Conservation (phyloP, 2,888 invertebrate genomes). For the Junonia oenone region DNA sequence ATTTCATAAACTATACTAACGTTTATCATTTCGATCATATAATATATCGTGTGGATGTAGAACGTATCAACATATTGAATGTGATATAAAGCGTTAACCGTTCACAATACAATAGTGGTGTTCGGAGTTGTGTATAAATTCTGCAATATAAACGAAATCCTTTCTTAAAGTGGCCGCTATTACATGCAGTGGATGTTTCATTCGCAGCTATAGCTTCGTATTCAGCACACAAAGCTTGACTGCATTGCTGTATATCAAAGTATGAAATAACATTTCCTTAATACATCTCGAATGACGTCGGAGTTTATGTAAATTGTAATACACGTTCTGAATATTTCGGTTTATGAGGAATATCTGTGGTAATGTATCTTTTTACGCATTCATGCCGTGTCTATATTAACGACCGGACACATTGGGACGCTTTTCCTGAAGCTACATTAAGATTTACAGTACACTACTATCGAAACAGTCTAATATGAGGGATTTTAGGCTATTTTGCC, state of each 20-base stretch:
- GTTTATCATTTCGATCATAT: no score
- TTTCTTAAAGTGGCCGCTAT: constrained; percentile 19
- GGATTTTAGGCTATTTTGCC: no score
- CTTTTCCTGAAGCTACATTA: constrained; percentile 25
- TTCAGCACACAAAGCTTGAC: constrained; percentile 39
- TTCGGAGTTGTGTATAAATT: constrained; percentile 2
- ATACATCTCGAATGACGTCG: constrained; percentile 64
- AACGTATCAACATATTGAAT: neutral
- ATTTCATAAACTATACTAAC: no score
- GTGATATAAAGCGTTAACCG: neutral
- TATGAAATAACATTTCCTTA: constrained; percentile 65
- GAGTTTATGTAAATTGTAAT: constrained; percentile 71
- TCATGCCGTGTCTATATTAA: constrained; percentile 48
- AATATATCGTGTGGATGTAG: neutral
- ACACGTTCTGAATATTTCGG: constrained; percentile 65
- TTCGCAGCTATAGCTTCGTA: constrained; percentile 38
- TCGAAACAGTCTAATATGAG: no score
- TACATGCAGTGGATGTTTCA: constrained; percentile 30
- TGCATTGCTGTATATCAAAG: constrained; percentile 58
- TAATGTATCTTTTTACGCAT: constrained; percentile 37
- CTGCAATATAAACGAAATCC: constrained; percentile 10
- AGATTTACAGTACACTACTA: neutral
- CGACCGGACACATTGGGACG: constrained; percentile 37
- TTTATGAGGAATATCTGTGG: constrained; percentile 39
- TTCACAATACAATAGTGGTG: neutral